Percentiles rank a stretch among this genome's conserved stretches.
Evolutionary conservation across 2,797 vertebrate species (phyloP).

Genomic region (Xiphophorus birchmanni): DNA sequence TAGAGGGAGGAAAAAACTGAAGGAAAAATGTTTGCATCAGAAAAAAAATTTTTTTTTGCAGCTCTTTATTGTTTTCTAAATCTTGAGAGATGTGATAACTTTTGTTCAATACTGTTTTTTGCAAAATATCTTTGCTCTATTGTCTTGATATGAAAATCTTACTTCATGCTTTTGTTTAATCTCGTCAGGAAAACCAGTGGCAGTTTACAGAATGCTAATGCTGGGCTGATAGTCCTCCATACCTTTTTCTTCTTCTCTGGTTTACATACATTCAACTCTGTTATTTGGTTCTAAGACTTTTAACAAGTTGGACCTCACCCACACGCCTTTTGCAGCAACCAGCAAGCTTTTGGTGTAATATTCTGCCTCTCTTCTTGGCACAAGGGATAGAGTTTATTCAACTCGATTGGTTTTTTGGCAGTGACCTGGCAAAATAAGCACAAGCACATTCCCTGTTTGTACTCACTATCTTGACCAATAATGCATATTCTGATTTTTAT

Average conservation of each 20-base stretch:
- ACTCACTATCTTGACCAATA: not conserved
- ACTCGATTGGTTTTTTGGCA: not conserved
- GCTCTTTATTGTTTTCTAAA: not conserved
- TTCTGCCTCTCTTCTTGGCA: not conserved
- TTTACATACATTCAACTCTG: not conserved
- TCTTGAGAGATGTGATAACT: not conserved
- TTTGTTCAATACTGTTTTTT: too few relatives aligned
- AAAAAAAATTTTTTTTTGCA: not conserved
- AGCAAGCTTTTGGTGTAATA: not conserved
- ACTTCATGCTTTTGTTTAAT: too few relatives aligned
- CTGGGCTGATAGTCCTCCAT: not conserved
- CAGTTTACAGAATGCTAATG: not conserved
- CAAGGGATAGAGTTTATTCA: not conserved
- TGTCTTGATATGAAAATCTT: too few relatives aligned
- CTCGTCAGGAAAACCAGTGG: too few relatives aligned
- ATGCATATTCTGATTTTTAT: not conserved
- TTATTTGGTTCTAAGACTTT: not conserved
- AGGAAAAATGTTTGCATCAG: not conserved
- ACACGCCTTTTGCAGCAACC: not conserved
- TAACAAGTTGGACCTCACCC: not conserved
- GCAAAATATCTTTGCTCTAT: too few relatives aligned
- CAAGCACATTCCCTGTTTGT: not conserved
- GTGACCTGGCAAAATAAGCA: not conserved
- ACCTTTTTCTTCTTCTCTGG: not conserved
- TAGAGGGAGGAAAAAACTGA: not conserved